Evolutionary conservation across 23 tunicate species (phyloP).

Genomic region (Oikopleura albicans): DNA sequence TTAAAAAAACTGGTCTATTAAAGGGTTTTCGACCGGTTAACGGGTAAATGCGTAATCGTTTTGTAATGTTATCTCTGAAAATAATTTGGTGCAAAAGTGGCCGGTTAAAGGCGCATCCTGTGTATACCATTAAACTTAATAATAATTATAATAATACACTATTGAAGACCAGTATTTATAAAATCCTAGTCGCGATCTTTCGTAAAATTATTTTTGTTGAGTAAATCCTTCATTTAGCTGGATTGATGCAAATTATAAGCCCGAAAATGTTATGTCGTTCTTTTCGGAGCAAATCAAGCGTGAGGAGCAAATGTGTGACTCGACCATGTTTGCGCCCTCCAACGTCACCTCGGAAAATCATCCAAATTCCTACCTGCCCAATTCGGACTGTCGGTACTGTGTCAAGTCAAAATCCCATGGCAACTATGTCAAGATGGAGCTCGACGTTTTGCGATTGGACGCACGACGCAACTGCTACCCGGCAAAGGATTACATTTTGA

Average conservation of each 20-base stretch:
- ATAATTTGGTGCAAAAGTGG: too few species aligned
- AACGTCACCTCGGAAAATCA: slow-evolving; percentile 4
- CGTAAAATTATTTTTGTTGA: too few species aligned
- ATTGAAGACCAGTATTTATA: too few species aligned
- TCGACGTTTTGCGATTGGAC: not conserved
- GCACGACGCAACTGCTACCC: not conserved
- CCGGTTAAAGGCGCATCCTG: too few species aligned
- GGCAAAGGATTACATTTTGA: not conserved
- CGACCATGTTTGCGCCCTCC: not conserved
- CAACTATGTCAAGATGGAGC: not conserved
- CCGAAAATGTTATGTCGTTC: not conserved
- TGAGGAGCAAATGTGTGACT: not conserved
- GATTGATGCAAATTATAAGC: not conserved
- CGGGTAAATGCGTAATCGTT: too few species aligned
- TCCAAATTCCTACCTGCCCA: not conserved
- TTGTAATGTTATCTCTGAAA: too few species aligned
- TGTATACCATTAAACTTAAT: too few species aligned
- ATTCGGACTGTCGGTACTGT: not conserved
- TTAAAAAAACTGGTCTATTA: too few species aligned
- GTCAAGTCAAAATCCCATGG: not conserved
- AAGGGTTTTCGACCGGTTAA: too few species aligned
- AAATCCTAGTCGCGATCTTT: too few species aligned
- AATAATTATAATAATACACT: too few species aligned
- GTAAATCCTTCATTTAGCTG: not conserved
- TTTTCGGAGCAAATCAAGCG: not conserved